Conservation (phyloP, 2,888 invertebrate species). For the Flexamia atlantica region DNA sequence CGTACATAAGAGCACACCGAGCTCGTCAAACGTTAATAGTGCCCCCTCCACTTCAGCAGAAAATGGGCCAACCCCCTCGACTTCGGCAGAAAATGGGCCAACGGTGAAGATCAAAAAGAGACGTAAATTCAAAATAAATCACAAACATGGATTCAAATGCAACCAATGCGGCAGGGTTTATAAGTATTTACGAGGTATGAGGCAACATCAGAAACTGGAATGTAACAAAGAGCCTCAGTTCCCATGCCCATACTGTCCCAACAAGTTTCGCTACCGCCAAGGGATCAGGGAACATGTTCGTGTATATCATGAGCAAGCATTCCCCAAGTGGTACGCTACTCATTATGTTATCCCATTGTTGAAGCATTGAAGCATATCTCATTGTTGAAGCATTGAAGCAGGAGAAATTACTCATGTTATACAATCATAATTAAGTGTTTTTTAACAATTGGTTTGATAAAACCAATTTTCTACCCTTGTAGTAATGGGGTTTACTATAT, state of each 20-base stretch:
- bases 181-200: conserved; percentile 53
- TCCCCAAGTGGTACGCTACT: conserved; percentile 40
- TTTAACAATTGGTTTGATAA: too few relatives aligned
- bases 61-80: background rate
- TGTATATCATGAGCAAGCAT: conserved; percentile 5
- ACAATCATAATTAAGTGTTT: too few relatives aligned
- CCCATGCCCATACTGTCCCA: conserved; percentile 73
- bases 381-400: background rate
- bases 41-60: background rate
- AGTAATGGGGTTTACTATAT: too few relatives aligned
- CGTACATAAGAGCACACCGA: background rate
- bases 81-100: background rate
- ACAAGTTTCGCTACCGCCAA: conserved; percentile 72
- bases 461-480: too few relatives aligned
- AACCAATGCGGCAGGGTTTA: conserved; percentile 53
- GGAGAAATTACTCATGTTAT: too few relatives aligned
- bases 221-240: conserved; percentile 73
- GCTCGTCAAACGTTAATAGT: background rate
- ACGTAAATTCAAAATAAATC: background rate
- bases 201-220: conserved; percentile 70
- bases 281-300: conserved; percentile 23
- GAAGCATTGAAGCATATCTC: background rate
- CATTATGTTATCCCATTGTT: conserved; percentile 21
- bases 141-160: conserved; percentile 32
- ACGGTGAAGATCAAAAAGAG: background rate